Base-by-base conservation (phyloP, 1,140 invertebrate genomes). In the Limonius californicus region DNA sequence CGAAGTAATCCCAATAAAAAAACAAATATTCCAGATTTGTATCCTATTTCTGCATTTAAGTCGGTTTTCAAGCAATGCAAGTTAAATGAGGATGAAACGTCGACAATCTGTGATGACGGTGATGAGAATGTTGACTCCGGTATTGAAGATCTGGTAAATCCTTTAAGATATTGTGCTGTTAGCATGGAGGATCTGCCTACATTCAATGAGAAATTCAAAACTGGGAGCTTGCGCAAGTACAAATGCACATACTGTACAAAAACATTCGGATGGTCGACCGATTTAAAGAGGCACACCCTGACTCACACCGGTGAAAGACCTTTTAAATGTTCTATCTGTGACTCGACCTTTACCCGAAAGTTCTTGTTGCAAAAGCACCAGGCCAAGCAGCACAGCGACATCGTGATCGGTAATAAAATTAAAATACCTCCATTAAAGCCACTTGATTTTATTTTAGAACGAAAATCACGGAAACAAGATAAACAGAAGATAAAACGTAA, bases 311-410 rank as follows among this genome's bases (percentile, higher is more conserved):
- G 59, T n/a, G 62, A 67, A 42, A 16, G 59, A 19, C 59, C 59
- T 11, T 67, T 65, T 54, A 55, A 65, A 53, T 67, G 66, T 43
- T 21, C 47, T n/a, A 18, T 20, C 2, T 67, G 66, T 60, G 30
- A 59, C 45, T 57, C 39, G 9, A 59, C 14, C 21, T 65, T 62
- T 63, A 77, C 76, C 8, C 65, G 76, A 21, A 78, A 77, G 54
- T 77, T 76, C 62, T 63, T 78, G 14, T 62, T 78, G 39, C 72
- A 75, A 64, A 78, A 77, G 63, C 77, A 78, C 64, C 50, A 70
- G 42, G 39, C 58, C 2, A 74, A 74, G 68, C 35, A 71, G 35
- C 72, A 75, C n/a, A 23, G 9, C 16, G 23, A 59, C 27, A 14
- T 59, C 2, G 11, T 43, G 39, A 23, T 58, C 16, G 20, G 23